Evolutionary conservation across 2,888 invertebrate genomes (phyloP), one percentile per base, ranked within the genome.

Genomic region (Diaperis boleti): DNA sequence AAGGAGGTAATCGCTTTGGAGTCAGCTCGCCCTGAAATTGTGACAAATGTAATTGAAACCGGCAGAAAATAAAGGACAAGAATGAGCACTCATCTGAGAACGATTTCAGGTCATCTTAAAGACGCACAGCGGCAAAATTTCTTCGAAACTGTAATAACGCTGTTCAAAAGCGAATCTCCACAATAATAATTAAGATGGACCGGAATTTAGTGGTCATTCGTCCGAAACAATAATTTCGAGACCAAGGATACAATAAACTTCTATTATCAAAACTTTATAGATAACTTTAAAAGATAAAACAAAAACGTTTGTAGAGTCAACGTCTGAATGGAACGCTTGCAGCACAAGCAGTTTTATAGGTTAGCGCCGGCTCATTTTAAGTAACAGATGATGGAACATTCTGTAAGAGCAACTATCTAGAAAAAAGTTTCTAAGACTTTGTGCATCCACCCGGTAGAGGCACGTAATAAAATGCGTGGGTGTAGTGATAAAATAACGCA

Each of bases 1-100:
- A 88, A 64, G 92, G 90, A 69, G 91, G 91, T 75, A 94, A 85
- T 71, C 80, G 72, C 69, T 71, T 76, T 33, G 81, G 81, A 73
- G 76, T 81, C 67, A 82, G 71, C 67, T 80, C 79, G 61, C 80
- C 81, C 81, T 82, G 69, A 65, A 64, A 64, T 64, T 60, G 64
- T 50, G 61, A 64, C 60, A 61, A 64, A 64, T 64, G 64, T 66
- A 64, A 64, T 66, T 64, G 62, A 54, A 64, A 64, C 63, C 63
- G 45, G 45, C 63, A 60, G 66, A 64, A 62, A 64, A 66, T 59
- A 54, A 54, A 42, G 59, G 44, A 54, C 47, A 59, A 52, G 63
- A 57, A 18, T 57, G 60, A 57, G 45, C 52, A 60, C 26, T 39
- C 45, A 42, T 18, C 17, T 45, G 49, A 55, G 47, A 35, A 17